Evolutionary conservation across 2,888 invertebrate genomes (phyloP).

Genomic region (Zelleria hepariella): DNA sequence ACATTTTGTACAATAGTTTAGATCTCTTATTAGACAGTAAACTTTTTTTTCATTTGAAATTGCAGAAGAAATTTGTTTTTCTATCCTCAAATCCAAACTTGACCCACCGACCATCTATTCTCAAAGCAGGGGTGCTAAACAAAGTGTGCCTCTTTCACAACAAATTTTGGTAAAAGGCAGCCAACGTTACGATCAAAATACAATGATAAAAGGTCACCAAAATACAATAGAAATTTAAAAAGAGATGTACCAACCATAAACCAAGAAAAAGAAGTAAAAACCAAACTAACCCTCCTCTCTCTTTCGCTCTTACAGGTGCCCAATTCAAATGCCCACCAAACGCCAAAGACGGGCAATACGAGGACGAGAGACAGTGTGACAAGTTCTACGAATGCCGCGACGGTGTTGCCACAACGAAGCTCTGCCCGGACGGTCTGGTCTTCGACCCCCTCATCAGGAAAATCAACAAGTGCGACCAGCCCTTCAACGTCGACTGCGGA

Average conservation of each 20-base stretch:
- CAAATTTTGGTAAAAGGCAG: too few species aligned
- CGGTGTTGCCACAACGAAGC: constrained; percentile 78
- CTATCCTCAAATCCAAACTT: too few species aligned
- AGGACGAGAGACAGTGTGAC: constrained; percentile 86
- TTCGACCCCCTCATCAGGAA: constrained; percentile 89
- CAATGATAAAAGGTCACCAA: too few species aligned
- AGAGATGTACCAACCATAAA: background rate
- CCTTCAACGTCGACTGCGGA: constrained; percentile 93
- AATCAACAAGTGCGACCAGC: constrained; percentile 92
- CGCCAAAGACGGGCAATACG: constrained; percentile 84
- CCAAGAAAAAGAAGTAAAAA: background rate
- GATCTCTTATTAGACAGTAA: too few species aligned
- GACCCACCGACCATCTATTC: too few species aligned
- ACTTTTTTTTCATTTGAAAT: too few species aligned
- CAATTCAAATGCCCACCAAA: constrained; percentile 82
- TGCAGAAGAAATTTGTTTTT: too few species aligned
- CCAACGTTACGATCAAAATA: too few species aligned
- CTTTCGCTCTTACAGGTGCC: constrained; percentile 52
- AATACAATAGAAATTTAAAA: background rate
- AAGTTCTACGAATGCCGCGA: constrained; percentile 87
- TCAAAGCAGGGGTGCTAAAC: too few species aligned
- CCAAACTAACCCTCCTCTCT: background rate
- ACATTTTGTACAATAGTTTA: too few species aligned
- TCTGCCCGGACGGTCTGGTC: constrained; percentile 91
- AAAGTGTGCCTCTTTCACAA: too few species aligned